Evolutionary conservation across 2,113 vertebrate genomes (phyloP).

Genomic region (Natator depressus): DNA sequence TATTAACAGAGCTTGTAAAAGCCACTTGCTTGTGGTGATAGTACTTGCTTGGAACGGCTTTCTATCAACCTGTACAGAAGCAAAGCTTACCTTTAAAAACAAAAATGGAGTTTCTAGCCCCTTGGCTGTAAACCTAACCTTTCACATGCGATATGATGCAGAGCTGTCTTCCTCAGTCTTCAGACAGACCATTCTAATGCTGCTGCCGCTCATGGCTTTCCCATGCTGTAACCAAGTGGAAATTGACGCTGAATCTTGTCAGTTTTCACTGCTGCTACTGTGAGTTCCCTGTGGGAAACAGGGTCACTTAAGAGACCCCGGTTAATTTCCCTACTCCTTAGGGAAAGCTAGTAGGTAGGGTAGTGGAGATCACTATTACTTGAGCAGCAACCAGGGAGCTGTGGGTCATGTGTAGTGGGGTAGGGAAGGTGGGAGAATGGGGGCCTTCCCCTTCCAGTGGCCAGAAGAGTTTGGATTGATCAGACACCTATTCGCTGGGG

Average conservation of each 20-base stretch:
- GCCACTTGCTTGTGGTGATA: neutral
- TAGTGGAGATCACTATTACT: neutral
- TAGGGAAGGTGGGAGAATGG: neutral
- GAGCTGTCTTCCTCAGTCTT: neutral
- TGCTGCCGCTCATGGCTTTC: neutral
- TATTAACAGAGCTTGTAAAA: neutral
- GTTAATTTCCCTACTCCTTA: neutral
- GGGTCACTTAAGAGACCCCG: neutral
- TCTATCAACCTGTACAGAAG: neutral
- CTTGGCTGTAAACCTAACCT: neutral
- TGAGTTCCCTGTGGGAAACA: neutral
- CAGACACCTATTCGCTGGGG: neutral
- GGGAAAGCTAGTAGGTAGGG: neutral
- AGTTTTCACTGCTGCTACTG: neutral
- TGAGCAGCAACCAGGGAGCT: neutral
- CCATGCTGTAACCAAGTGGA: neutral
- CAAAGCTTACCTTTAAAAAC: neutral
- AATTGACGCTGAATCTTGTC: neutral
- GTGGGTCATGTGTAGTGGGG: neutral
- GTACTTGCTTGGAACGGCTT: no score
- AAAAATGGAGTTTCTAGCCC: neutral
- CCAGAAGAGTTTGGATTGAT: neutral
- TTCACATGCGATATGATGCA: neutral
- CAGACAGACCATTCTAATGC: neutral
- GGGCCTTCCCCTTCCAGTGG: neutral